Base-by-base conservation (phyloP, 2,797 vertebrate genomes). In the Malurus splendens region DNA sequence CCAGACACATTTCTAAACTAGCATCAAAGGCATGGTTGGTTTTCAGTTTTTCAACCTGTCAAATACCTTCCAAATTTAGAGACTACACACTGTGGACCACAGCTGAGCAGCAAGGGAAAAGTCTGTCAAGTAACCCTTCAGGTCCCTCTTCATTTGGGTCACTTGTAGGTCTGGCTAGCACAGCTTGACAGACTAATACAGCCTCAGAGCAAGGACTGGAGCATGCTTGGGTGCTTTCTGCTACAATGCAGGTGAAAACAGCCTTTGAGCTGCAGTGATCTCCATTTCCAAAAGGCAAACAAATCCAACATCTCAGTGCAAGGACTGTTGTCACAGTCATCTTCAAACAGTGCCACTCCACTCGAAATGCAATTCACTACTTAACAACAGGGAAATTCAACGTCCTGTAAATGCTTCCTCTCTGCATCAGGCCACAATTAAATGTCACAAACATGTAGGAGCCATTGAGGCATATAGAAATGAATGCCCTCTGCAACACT, bases 1-100 rank as follows among this genome's bases (percentile, higher is more conserved):
- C 82, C 82, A 95, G 89, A 84, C 82, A 73, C 14, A 22, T 84
- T 87, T 90, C 86, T 85, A 90, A 87, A 82, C 61, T 65, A 83
- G 80, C 71, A 86, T 71, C 79, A 86, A 92, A 95, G 90, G 89
- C 80, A 74, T 28, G 72, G 80, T 47, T 67, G 64, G 51, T 82
- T 90, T 94, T 86, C 45, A 48, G 47, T 23, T 70, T 92, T 94
- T 48, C 47, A 84, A 51, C 54, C 55, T 59, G 71, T 42, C 77
- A 90, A 36, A 7, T 60, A 20, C 20, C 54, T 89, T 89, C 28
- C 66, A 56, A 3, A 79, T 36, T 76, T 59, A 42, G 47, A 85
- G 30, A 24, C 18, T 56, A 19, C 14, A 8, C 25, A 7, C 36
- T 77, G 28, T 44, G 78, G 71, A 52, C 30, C 65, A 72, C 12